Evolutionary conservation across 2,888 invertebrate species (phyloP), one percentile per base, ranked within the genome.

Genomic region (Plusia festucae): DNA sequence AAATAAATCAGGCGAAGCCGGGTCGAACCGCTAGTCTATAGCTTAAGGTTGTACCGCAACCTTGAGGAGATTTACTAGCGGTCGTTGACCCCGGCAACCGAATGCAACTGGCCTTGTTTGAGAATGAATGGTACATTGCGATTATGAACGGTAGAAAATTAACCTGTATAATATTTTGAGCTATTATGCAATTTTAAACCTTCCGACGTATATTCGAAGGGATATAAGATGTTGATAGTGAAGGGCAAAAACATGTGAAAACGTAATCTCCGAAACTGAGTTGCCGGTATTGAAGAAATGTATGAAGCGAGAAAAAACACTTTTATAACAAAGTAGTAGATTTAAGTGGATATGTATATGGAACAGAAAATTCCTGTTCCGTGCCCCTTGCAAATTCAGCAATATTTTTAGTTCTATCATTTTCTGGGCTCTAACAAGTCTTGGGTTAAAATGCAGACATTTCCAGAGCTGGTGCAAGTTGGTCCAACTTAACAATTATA

Each of bases 71-170:
- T 57, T 30, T 8, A 13, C 8, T 7, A 20, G 11, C 49, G 57
- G 57, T 13, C 49, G 9, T 49, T 32, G 49, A 57, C 57, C 49
- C 56, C 49, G 30, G 53, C 34, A 22, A 30, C 54, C 34, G 54
- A 61, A 55, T 55, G 61, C 61, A 61, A 18, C 30, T 40, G 65
- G 55, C 65, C 70, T 70, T 69, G 74, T 65, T 15, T 46, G 18
- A 59, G 55, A 5, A 53, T 60, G 58, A 61, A 69, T 60, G 46
- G 69, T 49, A 44, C 44, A 52, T 56, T 57, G 56, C n/a, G 16
- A 9, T 9, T 9, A 54, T 69, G 65, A 65, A 58, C 69, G 74
- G 8, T 46, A 30, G 20, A 70, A 73, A 58, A 51, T 60, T 20
- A 53, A 63, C 58, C 63, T 63, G n/a, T n/a, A 16, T 52, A 60